A percentile compares a stretch with the other conserved stretches of the same genome.
Conservation (phyloP, 2,113 vertebrate species). For the Hiodon alosoides region DNA sequence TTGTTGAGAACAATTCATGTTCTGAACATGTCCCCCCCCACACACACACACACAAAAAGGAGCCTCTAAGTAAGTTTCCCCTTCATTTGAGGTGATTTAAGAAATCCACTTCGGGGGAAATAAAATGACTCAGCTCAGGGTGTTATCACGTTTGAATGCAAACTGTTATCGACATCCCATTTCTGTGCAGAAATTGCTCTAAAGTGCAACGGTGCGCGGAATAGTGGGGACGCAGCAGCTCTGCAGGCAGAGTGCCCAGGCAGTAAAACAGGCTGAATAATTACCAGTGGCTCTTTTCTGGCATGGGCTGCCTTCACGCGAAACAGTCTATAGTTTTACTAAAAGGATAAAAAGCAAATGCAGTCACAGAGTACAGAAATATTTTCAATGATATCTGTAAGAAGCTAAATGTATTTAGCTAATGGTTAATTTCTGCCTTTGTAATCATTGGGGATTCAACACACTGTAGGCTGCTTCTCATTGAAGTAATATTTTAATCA, state of each 20-base stretch:
- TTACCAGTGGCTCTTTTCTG: conserved; percentile 18
- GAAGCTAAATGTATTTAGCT: no score
- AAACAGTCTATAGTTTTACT: no score
- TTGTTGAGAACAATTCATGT: background rate
- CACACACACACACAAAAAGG: no score
- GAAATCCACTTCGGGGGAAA: conserved; percentile 20
- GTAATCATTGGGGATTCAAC: no score
- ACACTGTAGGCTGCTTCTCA: no score
- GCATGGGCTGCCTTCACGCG: background rate
- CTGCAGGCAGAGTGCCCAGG: background rate
- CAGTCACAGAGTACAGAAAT: no score
- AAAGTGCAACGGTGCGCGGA: conserved; percentile 25
- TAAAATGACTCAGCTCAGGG: background rate
- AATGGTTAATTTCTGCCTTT: no score
- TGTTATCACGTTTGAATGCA: conserved; percentile 31
- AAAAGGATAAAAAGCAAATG: no score
- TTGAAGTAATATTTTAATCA: no score
- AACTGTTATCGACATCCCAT: conserved; percentile 31
- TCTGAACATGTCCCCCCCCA: background rate
- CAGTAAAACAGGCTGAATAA: conserved; percentile 31
- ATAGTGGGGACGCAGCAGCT: background rate
- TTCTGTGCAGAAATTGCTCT: conserved; percentile 25
- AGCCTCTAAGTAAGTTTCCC: background rate
- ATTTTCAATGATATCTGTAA: no score
- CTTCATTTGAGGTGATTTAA: conserved; percentile 22